Conservation (phyloP, 2,888 invertebrate species). For the Caenorhabditis sulstoni region DNA sequence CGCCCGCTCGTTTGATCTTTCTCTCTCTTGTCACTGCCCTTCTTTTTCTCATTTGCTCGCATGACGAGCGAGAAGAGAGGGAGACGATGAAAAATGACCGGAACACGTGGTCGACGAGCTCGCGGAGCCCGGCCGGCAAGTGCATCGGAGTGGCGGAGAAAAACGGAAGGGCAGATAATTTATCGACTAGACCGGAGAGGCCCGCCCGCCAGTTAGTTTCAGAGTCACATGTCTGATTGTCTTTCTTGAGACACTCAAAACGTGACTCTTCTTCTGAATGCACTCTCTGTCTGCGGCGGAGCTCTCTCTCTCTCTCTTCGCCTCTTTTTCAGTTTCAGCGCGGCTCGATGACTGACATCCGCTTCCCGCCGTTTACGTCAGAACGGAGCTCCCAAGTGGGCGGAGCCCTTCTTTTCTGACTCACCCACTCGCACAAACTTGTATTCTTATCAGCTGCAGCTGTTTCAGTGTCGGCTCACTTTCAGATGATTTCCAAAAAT, state of each 20-base stretch:
- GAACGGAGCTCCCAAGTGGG: no score
- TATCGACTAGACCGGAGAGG: slow-evolving; percentile 87
- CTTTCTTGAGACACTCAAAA: background rate
- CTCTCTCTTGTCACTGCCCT: slow-evolving; percentile 1
- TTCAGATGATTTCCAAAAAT: no score
- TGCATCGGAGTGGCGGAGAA: slow-evolving; percentile 84
- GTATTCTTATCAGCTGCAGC: no score
- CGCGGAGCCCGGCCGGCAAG: slow-evolving; percentile 84
- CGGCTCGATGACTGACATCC: no score
- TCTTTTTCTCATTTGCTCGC: slow-evolving; percentile 5
- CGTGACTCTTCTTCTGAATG: background rate
- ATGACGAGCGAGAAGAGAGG: background rate
- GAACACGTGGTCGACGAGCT: slow-evolving; percentile 43
- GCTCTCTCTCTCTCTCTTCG: slow-evolving; percentile 1
- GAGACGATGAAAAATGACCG: slow-evolving; percentile 74
- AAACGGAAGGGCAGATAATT: slow-evolving; percentile 84
- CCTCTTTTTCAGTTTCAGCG: background rate
- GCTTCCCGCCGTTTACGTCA: no score
- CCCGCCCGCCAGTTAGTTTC: slow-evolving; percentile 84
- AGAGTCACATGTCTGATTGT: slow-evolving; percentile 51
- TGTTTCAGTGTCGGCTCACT: no score
- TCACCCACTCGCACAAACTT: no score
- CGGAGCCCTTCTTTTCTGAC: no score
- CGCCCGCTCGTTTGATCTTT: background rate
- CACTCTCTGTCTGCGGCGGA: background rate